phyloP scores from a whole-genome alignment of 1,140 invertebrate genomes.

The Oryctes rhinoceros region DNA sequence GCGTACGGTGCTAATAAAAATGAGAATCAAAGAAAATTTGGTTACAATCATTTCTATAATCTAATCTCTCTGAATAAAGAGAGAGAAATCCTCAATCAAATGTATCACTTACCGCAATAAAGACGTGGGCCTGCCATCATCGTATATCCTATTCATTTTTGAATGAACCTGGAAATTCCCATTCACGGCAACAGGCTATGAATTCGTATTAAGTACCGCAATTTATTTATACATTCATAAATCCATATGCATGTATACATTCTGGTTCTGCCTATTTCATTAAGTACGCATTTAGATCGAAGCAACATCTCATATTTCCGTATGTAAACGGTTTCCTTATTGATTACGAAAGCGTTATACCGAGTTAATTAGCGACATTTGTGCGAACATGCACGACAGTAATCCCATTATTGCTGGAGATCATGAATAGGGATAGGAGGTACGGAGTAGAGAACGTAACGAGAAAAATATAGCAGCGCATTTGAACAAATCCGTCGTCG shows the following conservation, averaged over 20 bases:
- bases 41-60: too few relatives aligned
- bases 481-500: neutral
- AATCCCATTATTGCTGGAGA: neutral
- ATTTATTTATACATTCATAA: neutral
- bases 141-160: too few relatives aligned
- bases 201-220: too few relatives aligned
- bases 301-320: constrained; percentile 12
- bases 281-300: neutral
- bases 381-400: neutral
- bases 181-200: too few relatives aligned
- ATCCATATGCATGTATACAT: neutral
- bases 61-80: too few relatives aligned
- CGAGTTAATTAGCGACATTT: neutral
- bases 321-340: neutral
- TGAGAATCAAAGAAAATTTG: too few relatives aligned
- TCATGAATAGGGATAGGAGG: constrained; percentile 5
- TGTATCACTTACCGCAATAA: too few relatives aligned
- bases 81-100: too few relatives aligned
- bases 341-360: neutral
- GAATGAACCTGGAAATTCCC: too few relatives aligned
- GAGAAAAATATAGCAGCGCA: neutral
- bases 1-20: too few relatives aligned
- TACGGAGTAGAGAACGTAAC: neutral
- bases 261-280: neutral
- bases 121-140: too few relatives aligned